phyloP scores from a whole-genome alignment of 1,140 invertebrate genomes.

The Eriosoma lanigerum region DNA sequence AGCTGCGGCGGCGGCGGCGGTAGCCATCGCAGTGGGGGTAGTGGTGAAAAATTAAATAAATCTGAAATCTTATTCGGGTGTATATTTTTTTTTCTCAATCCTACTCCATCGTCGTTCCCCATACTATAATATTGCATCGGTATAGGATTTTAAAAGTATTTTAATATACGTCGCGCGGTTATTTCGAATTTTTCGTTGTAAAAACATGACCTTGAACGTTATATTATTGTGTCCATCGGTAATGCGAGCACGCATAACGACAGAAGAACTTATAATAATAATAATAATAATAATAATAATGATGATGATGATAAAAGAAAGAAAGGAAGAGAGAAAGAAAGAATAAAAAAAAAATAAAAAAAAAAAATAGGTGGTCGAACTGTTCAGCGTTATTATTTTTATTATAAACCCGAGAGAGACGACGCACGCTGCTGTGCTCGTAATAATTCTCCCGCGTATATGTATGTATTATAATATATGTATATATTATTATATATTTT shows the following conservation, averaged over 20 bases:
- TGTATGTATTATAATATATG: not conserved
- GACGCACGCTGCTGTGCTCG: slow-evolving; percentile 6
- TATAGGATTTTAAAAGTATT: no score
- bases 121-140: no score
- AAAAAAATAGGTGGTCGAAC: slow-evolving; percentile 44
- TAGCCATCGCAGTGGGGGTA: not conserved
- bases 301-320: slow-evolving; percentile 18
- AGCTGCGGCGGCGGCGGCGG: not conserved
- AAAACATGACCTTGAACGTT: slow-evolving; percentile 40
- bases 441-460: slow-evolving; percentile 42
- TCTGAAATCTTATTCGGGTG: not conserved
- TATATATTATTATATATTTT: slow-evolving; percentile 18
- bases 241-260: slow-evolving; percentile 4
- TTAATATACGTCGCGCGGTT: not conserved
- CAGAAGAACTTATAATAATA: slow-evolving; percentile 45
- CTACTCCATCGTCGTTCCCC: no score
- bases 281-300: slow-evolving; percentile 27
- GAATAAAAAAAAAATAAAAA: no score
- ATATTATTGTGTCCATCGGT: slow-evolving; percentile 40
- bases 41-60: not conserved
- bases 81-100: not conserved
- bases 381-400: not conserved
- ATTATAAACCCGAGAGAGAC: slow-evolving; percentile 32
- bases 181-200: not conserved
- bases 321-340: no score